Base-by-base conservation (phyloP, 1,140 invertebrate species). In the Danaus plexippus region DNA sequence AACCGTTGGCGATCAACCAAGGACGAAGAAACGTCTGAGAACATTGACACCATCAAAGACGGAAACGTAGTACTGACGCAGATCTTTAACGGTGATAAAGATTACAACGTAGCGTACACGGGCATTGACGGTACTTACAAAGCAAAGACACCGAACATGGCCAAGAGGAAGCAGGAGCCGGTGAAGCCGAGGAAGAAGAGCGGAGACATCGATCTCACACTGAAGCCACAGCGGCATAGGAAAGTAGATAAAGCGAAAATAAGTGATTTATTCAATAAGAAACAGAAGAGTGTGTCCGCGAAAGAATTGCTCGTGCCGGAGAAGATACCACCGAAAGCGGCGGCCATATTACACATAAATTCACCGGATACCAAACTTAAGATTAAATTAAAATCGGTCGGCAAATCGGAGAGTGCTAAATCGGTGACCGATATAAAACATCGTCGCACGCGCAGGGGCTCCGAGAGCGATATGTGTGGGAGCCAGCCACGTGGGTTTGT, bases 291-390 rank as follows among this genome's bases (percentile, higher is more conserved):
- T 66, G 63, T 61, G 1, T 78, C 76, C 0, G 75, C 78, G 9
- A 83, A 83, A 44, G 82, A 85, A 40, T 49, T 85, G 6, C 51
- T 77, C 10, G 62, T 84, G 18, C 89, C 89, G 0, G 75, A 87
- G n/a, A 80, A 80, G 44, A 85, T 90, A 55, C 88, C 89, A 5
- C 89, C 88, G 1, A 90, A 90, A 72, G 89, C 89, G 4, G 89
- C 89, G 2, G 88, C 89, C 2, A 67, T 90, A 8, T 64, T 90
- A 40, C 89, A 90, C 57, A 89, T 90, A 47, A 68, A 82, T 63
- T 80, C 81, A 9, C 89, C 89, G 2, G 78, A 83, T 43, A 73
- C 75, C 7, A 82, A 75, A 52, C 59, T 55, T 46, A 85, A 82
- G 59, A 77, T 72, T 47, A 83, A 81, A 22, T 65, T 75, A 43